phyloP scores from a whole-genome alignment of 1,140 invertebrate species.

The Neodiprion virginianus region DNA sequence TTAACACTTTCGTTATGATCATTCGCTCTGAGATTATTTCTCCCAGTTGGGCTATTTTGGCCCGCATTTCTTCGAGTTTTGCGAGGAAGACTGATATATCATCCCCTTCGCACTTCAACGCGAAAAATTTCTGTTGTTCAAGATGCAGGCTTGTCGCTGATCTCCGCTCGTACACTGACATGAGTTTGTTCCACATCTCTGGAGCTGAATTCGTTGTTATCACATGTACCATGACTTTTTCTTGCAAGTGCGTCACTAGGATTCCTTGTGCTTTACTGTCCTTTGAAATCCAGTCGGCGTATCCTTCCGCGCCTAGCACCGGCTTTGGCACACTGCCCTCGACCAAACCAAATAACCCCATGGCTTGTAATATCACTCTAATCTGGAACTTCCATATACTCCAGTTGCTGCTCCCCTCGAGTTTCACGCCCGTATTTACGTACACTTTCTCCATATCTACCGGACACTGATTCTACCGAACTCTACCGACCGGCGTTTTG shows the following conservation, averaged over 20 bases:
- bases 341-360: slow-evolving; percentile 1
- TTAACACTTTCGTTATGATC: slow-evolving; percentile 44
- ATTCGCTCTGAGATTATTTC: slow-evolving; percentile 39
- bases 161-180: not conserved
- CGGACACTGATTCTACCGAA: too few species aligned
- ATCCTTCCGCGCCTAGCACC: too few species aligned
- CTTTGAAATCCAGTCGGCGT: too few species aligned
- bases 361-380: not conserved
- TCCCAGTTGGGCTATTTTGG: slow-evolving; percentile 35
- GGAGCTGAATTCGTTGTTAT: not conserved
- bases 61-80: slow-evolving; percentile 36
- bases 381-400: too few species aligned
- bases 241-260: too few species aligned
- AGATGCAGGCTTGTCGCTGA: not conserved
- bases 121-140: not conserved
- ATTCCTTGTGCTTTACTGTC: too few species aligned
- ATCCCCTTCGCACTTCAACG: not conserved
- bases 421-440: too few species aligned
- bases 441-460: too few species aligned
- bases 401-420: too few species aligned
- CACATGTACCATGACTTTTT: not conserved
- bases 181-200: not conserved
- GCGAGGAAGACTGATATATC: slow-evolving; percentile 33
- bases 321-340: not conserved
- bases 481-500: too few species aligned